Conservation (phyloP, 2,113 vertebrate species). For the Labeo catla region DNA sequence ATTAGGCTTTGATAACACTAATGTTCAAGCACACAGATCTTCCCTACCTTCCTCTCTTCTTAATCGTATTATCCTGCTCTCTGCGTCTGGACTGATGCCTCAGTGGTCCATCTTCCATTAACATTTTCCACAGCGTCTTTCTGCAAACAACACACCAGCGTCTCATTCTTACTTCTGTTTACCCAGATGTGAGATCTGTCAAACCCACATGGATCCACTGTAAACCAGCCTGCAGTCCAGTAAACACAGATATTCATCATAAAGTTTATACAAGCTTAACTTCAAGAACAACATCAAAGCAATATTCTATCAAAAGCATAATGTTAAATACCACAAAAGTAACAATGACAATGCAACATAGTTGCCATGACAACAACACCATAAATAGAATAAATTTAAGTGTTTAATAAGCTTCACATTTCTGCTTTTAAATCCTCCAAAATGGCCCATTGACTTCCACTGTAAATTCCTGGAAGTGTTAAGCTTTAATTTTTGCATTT, state of each 20-base stretch:
- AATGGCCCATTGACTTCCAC: background rate
- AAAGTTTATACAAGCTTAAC: no score
- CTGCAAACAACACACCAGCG: background rate
- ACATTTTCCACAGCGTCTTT: conserved; percentile 52
- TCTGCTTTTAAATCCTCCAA: background rate
- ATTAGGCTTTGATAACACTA: background rate
- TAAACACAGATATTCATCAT: background rate
- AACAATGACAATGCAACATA: no score
- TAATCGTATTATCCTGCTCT: conserved; percentile 75
- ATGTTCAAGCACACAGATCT: background rate
- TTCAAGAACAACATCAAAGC: no score
- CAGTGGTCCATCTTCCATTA: conserved; percentile 72
- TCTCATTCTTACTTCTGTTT: background rate
- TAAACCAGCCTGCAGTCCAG: background rate
- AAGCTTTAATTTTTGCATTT: background rate
- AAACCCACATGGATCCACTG: background rate
- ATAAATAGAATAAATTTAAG: no score
- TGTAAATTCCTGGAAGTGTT: background rate
- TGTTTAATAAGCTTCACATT: background rate
- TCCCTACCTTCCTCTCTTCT: conserved; percentile 60
- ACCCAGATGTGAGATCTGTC: background rate
- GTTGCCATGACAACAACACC: no score
- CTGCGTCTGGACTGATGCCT: conserved; percentile 76
- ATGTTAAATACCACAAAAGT: no score
- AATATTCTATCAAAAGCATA: no score